Evolutionary conservation across 2,888 invertebrate species (phyloP).

Genomic region (Polietes domitor): DNA sequence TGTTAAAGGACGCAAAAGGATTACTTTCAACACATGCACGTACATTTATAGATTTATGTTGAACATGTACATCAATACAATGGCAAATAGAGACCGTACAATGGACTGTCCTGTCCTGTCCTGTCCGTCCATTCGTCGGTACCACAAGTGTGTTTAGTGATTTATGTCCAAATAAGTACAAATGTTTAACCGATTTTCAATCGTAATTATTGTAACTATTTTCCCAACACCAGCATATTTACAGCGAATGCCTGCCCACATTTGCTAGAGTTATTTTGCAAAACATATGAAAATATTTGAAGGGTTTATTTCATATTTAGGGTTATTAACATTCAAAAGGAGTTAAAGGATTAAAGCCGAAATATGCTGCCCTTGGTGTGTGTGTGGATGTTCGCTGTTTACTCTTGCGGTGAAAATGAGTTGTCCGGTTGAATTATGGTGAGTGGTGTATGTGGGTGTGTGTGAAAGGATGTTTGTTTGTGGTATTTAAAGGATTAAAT

Average conservation of each 20-base stretch:
- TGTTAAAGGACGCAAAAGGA: constrained; percentile 18
- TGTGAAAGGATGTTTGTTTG: constrained; percentile 46
- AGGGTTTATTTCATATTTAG: constrained; percentile 62
- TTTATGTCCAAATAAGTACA: constrained; percentile 19
- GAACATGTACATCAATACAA: no score
- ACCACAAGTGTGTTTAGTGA: background rate
- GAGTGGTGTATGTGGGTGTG: constrained; percentile 20
- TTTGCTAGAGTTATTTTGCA: background rate
- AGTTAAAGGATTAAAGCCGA: constrained; percentile 57
- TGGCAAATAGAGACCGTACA: background rate
- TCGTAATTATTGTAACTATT: constrained; percentile 52
- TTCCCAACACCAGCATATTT: constrained; percentile 9
- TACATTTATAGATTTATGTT: no score
- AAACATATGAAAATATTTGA: constrained; percentile 55
- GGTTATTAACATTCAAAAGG: constrained; percentile 53
- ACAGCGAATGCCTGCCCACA: background rate
- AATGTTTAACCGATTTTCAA: constrained; percentile 44
- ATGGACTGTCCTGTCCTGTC: background rate
- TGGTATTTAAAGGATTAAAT: constrained; percentile 53
- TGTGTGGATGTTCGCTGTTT: background rate
- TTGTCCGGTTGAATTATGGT: constrained; percentile 1
- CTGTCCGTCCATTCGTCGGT: background rate
- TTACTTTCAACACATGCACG: background rate
- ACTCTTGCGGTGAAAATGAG: background rate
- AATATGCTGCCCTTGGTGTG: background rate